Evolutionary conservation across 2,113 vertebrate genomes (phyloP).

Genomic region (Pipa parva): DNA sequence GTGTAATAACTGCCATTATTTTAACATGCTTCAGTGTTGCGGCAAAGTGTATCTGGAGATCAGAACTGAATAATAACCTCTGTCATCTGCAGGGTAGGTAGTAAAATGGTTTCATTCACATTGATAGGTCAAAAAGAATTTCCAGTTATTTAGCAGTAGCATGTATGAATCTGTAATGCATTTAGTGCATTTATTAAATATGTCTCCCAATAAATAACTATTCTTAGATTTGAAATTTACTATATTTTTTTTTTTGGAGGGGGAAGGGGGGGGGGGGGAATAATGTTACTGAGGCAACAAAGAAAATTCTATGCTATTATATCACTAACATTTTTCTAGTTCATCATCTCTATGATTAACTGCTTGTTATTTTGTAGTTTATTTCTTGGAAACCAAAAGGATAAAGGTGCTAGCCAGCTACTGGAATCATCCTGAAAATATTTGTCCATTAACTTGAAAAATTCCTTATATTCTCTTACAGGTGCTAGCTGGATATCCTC

Average conservation of each 20-base stretch:
- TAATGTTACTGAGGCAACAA: not conserved
- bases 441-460: too few relatives aligned
- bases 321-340: not conserved
- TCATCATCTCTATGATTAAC: not conserved
- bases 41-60: slow-evolving; percentile 41
- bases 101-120: slow-evolving; percentile 41
- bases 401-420: too few relatives aligned
- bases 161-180: not conserved
- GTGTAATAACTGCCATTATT: slow-evolving; percentile 14
- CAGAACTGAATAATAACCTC: slow-evolving; percentile 39
- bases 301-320: not conserved
- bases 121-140: slow-evolving; percentile 44
- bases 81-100: slow-evolving; percentile 38
- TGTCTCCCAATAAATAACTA: not conserved
- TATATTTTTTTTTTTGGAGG: not conserved
- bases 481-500: too few relatives aligned
- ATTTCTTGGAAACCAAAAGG: too few relatives aligned
- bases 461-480: too few relatives aligned
- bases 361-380: not conserved
- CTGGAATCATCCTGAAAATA: too few relatives aligned
- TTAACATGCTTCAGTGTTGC: slow-evolving; percentile 11
- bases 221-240: not conserved
- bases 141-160: not conserved
- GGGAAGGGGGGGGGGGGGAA: too few relatives aligned
- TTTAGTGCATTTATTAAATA: not conserved